These are phyloP conservation scores for Globia sparganii DNA, from an alignment of 2,888 invertebrate genomes.

Conservation along the genomic window DNA sequence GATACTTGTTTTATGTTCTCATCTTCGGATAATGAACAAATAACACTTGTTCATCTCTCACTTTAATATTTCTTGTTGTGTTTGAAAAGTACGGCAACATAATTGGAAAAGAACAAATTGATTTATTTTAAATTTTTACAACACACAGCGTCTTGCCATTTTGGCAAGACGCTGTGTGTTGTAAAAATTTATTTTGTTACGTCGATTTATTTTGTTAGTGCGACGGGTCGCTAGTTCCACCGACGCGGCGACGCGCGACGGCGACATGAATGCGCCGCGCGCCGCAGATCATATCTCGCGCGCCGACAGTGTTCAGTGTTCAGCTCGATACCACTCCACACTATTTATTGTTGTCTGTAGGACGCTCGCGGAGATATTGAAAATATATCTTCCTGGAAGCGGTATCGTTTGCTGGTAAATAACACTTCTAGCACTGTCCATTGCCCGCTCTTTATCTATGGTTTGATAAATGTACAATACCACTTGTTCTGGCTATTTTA, in stretches of 20 bases:
- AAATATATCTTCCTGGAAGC: constrained; percentile 32
- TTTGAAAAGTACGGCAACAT: not conserved
- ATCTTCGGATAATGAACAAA: not conserved
- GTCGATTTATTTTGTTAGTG: no score
- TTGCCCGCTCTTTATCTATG: constrained; percentile 10
- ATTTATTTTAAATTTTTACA: no score
- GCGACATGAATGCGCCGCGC: constrained; percentile 17
- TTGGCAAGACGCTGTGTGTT: not conserved
- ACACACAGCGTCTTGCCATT: no score
- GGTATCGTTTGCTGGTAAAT: constrained; percentile 29
- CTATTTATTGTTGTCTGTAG: constrained; percentile 38
- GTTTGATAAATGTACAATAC: constrained; percentile 4
- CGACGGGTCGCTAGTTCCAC: not conserved
- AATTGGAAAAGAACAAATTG: not conserved
- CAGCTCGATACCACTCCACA: constrained; percentile 12
- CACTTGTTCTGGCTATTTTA: not conserved
- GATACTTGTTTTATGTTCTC: not conserved
- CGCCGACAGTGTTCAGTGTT: constrained; percentile 10
- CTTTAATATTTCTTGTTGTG: not conserved
- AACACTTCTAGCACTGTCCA: constrained; percentile 9
- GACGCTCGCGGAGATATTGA: constrained; percentile 31
- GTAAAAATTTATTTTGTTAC: no score
- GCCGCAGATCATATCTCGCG: constrained; percentile 25
- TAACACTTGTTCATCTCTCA: no score
- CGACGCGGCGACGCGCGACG: no score